Base-by-base conservation (phyloP, 2,888 invertebrate genomes). In the Drosophila nigritarsus region DNA sequence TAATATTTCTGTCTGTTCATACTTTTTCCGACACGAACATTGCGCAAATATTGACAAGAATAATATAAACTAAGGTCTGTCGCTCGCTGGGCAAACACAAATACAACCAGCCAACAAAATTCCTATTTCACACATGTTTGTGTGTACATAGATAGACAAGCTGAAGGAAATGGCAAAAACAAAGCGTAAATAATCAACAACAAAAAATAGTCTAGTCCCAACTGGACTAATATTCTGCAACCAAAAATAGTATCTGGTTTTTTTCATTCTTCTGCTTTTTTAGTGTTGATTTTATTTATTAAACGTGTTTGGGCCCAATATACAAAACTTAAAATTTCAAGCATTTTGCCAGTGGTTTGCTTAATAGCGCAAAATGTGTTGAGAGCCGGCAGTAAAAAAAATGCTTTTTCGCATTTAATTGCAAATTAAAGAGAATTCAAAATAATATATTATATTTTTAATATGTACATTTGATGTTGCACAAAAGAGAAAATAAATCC, bases 11-110 rank as follows among this genome's bases (percentile, higher is more conserved):
- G 30, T 58, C 45, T 58, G 30, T 61, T 55, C 56, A 60, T 67
- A 71, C 20, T 42, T 66, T 73, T 75, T 61, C 51, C 65, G 55
- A 38, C 34, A 53, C 65, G 48, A 67, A 53, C 65, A 56, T 65
- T 71, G 77, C 61, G 69, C 73, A 73, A 85, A 83, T 84, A 87
- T 82, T 87, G 81, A 74, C 76, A 58, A 56, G 56, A 66, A 61
- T 53, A 67, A 61, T 70, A 71, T 60, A 65, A 75, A 71, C 78
- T 71, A 68, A 63, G 64, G 69, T 64, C 78, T 73, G 56, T 73
- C 66, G 58, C 54, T 63, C 64, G 58, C 75, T 70, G 56, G 58
- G 62, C 74, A 78, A 78, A 70, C 29, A 65, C 62, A 63, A 62
- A 65, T 36, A 70, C 18, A 51, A 45, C 34, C 18, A 42, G 59